phyloP scores from a whole-genome alignment of 1,140 invertebrate genomes.

The Lutraria rhynchaena region DNA sequence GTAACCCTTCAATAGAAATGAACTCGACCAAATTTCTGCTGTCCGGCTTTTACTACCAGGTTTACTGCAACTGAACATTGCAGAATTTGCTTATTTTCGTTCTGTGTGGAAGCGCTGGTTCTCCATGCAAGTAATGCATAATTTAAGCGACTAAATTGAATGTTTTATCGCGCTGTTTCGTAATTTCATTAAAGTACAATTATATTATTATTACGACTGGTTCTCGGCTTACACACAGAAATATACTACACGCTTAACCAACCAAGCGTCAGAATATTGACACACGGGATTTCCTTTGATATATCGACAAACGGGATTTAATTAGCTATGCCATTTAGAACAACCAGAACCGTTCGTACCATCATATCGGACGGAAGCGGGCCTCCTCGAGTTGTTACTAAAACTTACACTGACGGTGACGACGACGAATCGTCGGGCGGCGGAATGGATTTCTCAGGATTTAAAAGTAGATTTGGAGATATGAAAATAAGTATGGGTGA shows the following conservation, averaged over 20 bases:
- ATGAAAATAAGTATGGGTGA: constrained; percentile 65
- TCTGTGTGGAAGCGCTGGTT: too few relatives aligned
- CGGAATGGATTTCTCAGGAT: constrained; percentile 50
- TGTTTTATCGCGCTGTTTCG: too few relatives aligned
- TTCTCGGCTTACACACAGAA: neutral
- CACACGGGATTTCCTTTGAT: constrained; percentile 23
- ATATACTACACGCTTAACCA: neutral
- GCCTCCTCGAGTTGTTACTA: constrained; percentile 69
- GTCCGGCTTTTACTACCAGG: too few relatives aligned
- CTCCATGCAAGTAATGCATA: too few relatives aligned
- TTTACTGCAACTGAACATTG: too few relatives aligned
- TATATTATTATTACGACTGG: neutral
- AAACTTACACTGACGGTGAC: constrained; percentile 71
- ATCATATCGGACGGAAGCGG: constrained; percentile 72
- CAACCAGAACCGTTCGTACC: constrained; percentile 70
- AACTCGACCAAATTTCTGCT: too few relatives aligned
- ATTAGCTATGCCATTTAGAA: constrained; percentile 43
- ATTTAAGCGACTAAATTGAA: too few relatives aligned
- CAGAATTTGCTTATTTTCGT: too few relatives aligned
- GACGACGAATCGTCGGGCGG: constrained; percentile 55
- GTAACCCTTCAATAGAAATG: too few relatives aligned
- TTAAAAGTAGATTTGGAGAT: constrained; percentile 59
- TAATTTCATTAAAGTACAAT: too few relatives aligned
- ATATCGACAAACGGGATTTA: constrained; percentile 16
- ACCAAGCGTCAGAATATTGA: constrained; percentile 7